Percentiles rank a stretch among this genome's conserved stretches.
Conservation (phyloP, 2,113 vertebrate genomes). For the Phasianus colchicus region DNA sequence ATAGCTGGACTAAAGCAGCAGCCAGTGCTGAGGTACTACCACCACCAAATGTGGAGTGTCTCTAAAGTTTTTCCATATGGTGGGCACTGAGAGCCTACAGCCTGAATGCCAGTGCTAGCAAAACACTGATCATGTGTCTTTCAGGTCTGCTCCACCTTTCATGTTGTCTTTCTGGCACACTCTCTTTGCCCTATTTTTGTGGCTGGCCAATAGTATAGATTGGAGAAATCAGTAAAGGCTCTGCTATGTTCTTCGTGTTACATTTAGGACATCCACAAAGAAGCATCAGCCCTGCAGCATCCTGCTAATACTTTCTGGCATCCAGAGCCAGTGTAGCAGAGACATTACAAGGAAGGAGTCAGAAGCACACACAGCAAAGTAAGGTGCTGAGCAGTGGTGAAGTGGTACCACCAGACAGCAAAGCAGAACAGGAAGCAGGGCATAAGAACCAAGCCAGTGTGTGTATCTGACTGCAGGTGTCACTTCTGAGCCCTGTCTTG, state of each 20-base stretch:
- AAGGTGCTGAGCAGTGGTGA: neutral
- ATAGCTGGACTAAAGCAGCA: neutral
- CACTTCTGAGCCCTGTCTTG: neutral
- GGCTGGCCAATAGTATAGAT: neutral
- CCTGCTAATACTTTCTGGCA: neutral
- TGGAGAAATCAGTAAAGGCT: neutral
- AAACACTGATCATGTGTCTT: neutral
- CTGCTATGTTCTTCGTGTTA: neutral
- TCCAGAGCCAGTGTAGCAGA: neutral
- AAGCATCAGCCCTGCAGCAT: neutral
- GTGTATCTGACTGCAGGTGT: neutral
- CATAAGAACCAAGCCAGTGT: neutral
- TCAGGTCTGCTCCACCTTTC: neutral
- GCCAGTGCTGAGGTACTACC: neutral
- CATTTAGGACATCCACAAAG: neutral
- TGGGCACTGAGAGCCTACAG: neutral
- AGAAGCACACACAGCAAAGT: neutral
- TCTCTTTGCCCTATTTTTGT: neutral
- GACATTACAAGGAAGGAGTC: neutral
- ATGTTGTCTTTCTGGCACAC: accelerated
- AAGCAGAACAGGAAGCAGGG: neutral
- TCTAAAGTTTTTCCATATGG: neutral
- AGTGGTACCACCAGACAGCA: neutral
- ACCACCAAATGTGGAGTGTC: neutral
- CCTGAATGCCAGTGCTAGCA: neutral